A percentile compares a stretch with the other conserved stretches of the same genome.
These are phyloP conservation scores for Athalia rosae DNA, from an alignment of 2,888 invertebrate species.

Conservation along the genomic window DNA sequence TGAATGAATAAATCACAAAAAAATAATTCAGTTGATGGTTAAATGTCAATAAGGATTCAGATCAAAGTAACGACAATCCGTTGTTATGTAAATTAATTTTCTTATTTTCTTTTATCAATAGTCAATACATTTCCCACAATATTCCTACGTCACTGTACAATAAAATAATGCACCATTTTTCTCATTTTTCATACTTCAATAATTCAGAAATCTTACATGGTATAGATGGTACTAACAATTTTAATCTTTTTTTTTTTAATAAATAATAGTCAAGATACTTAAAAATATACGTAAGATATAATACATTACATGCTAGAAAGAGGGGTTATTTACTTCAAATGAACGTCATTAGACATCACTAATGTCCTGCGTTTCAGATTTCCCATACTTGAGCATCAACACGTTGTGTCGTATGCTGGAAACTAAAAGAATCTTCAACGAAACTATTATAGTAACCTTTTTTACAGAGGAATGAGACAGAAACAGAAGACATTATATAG, in stretches of 20 bases:
- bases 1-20: slow-evolving; percentile 9
- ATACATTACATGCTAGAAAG: slow-evolving; percentile 34
- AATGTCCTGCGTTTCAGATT: neutral
- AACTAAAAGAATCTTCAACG: neutral
- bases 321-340: neutral
- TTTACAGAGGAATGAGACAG: slow-evolving; percentile 40
- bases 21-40: slow-evolving; percentile 9
- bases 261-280: slow-evolving; percentile 65
- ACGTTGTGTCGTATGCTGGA: neutral
- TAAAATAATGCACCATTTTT: slow-evolving; percentile 38
- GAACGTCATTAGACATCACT: neutral
- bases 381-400: neutral
- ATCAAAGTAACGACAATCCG: slow-evolving; percentile 8
- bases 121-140: slow-evolving; percentile 41
- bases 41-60: neutral
- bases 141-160: slow-evolving; percentile 42
- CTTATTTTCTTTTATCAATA: slow-evolving; percentile 26
- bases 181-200: slow-evolving; percentile 32
- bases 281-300: slow-evolving; percentile 53
- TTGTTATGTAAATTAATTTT: slow-evolving; percentile 47
- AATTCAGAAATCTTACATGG: slow-evolving; percentile 34
- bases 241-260: slow-evolving; percentile 53
- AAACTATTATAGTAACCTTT: slow-evolving; percentile 33
- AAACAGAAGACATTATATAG: slow-evolving; percentile 80
- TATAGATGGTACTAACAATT: slow-evolving; percentile 27